phyloP scores from a whole-genome alignment of 2,888 invertebrate species.

The Chorisops tibialis region DNA sequence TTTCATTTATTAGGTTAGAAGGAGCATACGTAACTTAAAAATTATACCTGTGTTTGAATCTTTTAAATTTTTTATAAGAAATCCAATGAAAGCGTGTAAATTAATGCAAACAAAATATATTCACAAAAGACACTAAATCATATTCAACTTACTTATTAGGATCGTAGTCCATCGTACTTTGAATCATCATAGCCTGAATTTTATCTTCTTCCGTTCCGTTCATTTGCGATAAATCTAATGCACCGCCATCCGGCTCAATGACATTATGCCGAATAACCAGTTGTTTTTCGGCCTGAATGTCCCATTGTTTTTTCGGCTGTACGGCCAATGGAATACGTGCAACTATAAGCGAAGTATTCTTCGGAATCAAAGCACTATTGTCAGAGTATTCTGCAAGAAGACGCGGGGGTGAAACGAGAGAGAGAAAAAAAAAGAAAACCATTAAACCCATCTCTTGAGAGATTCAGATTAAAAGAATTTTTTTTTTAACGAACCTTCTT shows the following conservation, averaged over 20 bases:
- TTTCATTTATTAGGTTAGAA: neutral
- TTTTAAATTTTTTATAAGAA: conserved; percentile 26
- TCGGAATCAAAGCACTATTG: conserved; percentile 87
- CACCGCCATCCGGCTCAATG: conserved; percentile 56
- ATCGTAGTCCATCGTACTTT: conserved; percentile 95
- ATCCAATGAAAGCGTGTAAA: conserved; percentile 29
- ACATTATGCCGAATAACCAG: conserved; percentile 35
- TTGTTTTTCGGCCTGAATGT: conserved; percentile 52
- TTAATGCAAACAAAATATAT: conserved; percentile 23
- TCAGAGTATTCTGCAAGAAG: conserved; percentile 78
- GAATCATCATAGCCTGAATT: conserved; percentile 95
- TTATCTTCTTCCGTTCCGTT: conserved; percentile 96
- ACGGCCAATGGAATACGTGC: conserved; percentile 84
- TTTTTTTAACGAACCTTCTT: conserved; percentile 71
- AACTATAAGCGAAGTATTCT: conserved; percentile 95
- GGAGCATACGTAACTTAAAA: neutral
- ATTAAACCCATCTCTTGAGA: neutral
- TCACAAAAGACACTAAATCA: neutral
- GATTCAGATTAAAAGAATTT: no score
- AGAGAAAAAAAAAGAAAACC: neutral
- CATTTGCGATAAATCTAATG: conserved; percentile 81
- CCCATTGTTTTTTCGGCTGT: conserved; percentile 76
- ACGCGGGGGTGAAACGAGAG: neutral
- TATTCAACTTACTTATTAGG: conserved; percentile 80
- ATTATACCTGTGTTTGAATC: conserved; percentile 33